These are phyloP conservation scores for Pyralis farinalis DNA, from an alignment of 2,888 invertebrate genomes.

Conservation along the genomic window DNA sequence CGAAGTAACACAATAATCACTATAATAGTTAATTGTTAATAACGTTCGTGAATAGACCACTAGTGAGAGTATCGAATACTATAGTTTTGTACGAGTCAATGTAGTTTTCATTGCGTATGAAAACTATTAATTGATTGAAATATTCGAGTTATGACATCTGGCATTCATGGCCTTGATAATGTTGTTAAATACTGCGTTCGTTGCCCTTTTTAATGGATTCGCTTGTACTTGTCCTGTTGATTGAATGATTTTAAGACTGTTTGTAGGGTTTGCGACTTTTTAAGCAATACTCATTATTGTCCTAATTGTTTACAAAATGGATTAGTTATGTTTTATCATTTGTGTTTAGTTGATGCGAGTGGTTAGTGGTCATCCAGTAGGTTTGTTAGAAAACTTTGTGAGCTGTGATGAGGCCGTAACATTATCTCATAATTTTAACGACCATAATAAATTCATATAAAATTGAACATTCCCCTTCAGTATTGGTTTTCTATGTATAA, in stretches of 20 bases:
- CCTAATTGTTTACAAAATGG: slow-evolving; percentile 7
- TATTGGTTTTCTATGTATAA: slow-evolving; percentile 51
- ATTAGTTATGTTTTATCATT: slow-evolving; percentile 22
- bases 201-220: slow-evolving; percentile 23
- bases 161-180: too few species aligned
- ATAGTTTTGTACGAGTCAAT: slow-evolving; percentile 45
- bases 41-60: slow-evolving; percentile 19
- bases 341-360: slow-evolving; percentile 22
- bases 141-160: slow-evolving; percentile 12
- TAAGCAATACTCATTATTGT: slow-evolving; percentile 34
- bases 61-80: slow-evolving; percentile 25
- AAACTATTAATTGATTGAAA: slow-evolving; percentile 54
- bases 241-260: slow-evolving; percentile 43
- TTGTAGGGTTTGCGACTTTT: slow-evolving; percentile 28
- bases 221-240: slow-evolving; percentile 22
- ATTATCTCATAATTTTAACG: slow-evolving; percentile 20
- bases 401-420: slow-evolving; percentile 66
- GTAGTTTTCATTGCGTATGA: slow-evolving; percentile 61
- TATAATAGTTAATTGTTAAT: slow-evolving; percentile 14
- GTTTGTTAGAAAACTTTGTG: slow-evolving; percentile 66
- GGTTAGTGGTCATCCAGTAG: slow-evolving; percentile 60
- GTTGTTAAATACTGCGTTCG: slow-evolving; percentile 21
- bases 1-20: slow-evolving; percentile 22
- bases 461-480: slow-evolving; percentile 58
- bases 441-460: slow-evolving; percentile 12